Evolutionary conservation across 37 sponge, comb jelly and placozoan species (phyloP).

Genomic region (Petrosia ficiformis): DNA sequence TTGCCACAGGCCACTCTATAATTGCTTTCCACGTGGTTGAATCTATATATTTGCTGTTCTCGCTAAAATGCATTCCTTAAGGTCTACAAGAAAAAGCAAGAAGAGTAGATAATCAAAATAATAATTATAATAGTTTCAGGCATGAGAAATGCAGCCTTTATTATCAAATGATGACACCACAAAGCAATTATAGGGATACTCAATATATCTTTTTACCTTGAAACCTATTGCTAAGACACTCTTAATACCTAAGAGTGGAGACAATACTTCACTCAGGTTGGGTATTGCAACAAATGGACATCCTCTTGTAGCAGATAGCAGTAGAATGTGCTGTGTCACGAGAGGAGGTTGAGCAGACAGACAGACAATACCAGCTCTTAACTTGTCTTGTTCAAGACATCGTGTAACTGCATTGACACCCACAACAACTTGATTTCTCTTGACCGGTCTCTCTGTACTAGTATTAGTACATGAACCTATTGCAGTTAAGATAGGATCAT

Average conservation of each 20-base stretch:
- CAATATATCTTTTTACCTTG: conserved; percentile 37
- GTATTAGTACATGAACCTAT: no score
- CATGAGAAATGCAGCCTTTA: no score
- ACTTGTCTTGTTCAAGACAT: conserved; percentile 28
- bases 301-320: conserved; percentile 43
- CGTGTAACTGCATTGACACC: conserved; percentile 59
- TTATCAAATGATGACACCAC: no score
- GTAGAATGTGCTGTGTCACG: conserved; percentile 41
- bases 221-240: conserved; percentile 65
- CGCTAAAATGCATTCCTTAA: no score
- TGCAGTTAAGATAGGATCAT: no score
- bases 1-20: no score
- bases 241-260: conserved; percentile 45
- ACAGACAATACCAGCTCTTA: conserved; percentile 60
- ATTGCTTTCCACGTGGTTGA: no score
- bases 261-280: conserved; percentile 26
- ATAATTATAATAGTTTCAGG: no score
- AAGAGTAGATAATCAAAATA: no score
- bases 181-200: no score
- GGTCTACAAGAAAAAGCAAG: no score
- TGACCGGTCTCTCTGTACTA: conserved; percentile 7
- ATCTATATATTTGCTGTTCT: no score
- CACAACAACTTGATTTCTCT: conserved; percentile 39
- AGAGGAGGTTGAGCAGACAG: conserved; percentile 45
- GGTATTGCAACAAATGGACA: conserved; percentile 53